Evolutionary conservation across 2,797 vertebrate species (phyloP).

Genomic region (Mormyrops attenuatus): DNA sequence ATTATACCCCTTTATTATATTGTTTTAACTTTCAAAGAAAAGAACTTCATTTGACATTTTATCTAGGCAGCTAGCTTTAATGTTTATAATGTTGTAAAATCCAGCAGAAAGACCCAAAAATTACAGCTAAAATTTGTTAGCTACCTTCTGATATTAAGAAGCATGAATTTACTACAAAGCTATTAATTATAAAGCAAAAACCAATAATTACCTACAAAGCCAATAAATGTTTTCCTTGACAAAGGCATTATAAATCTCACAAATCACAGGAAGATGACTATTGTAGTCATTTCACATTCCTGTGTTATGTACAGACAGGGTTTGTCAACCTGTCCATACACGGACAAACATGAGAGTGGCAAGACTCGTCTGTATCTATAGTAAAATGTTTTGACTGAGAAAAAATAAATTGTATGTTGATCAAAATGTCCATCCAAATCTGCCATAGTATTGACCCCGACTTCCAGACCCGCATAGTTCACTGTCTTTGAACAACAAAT

Average conservation of each 20-base stretch:
- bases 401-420: not conserved
- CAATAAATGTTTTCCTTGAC: conserved; percentile 5
- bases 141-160: not conserved
- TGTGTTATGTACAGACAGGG: not conserved
- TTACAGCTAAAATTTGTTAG: not conserved
- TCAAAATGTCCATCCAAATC: not conserved
- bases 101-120: not conserved
- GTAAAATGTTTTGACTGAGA: not conserved
- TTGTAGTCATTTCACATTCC: not conserved
- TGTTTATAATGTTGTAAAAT: not conserved
- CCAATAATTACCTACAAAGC: conserved; percentile 19
- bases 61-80: not conserved
- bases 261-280: conserved; percentile 53
- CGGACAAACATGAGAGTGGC: not conserved
- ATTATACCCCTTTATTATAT: not conserved
- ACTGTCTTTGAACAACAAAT: not conserved
- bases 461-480: not conserved
- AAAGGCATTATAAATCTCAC: conserved; percentile 44
- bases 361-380: not conserved
- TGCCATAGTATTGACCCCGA: not conserved
- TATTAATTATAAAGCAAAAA: not conserved
- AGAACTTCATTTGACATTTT: not conserved
- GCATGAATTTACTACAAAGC: not conserved
- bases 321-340: not conserved
- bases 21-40: not conserved